These are phyloP conservation scores for Zosterops lateralis DNA, from an alignment of 2,113 vertebrate species.

Conservation along the genomic window DNA sequence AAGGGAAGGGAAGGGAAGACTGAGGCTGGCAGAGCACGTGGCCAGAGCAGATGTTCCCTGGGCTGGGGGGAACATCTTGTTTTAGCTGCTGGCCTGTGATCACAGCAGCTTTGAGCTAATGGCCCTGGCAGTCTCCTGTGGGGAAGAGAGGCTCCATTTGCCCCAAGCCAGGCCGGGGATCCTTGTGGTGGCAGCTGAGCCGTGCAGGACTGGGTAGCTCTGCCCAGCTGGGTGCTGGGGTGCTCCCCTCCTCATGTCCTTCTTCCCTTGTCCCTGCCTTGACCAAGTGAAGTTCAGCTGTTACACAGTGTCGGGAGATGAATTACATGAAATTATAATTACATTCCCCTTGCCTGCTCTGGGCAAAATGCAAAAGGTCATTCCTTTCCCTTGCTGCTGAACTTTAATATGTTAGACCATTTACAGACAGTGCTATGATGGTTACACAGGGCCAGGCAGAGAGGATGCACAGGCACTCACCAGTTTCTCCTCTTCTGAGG, in stretches of 20 bases:
- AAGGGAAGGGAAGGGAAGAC: not conserved
- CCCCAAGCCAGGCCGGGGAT: accelerated
- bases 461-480: not conserved
- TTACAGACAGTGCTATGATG: constrained; percentile 16
- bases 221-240: not conserved
- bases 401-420: constrained; percentile 43
- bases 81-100: not conserved
- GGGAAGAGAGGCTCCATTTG: not conserved
- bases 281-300: not conserved
- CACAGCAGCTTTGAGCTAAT: not conserved
- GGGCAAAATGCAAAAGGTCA: constrained; percentile 69
- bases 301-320: constrained; percentile 26
- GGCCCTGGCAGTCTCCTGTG: not conserved
- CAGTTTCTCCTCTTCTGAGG: not conserved
- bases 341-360: constrained; percentile 47
- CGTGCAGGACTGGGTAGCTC: accelerated
- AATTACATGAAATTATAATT: constrained; percentile 52
- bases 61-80: not conserved
- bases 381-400: constrained; percentile 20
- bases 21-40: not conserved
- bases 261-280: not conserved
- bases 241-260: not conserved
- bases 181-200: not conserved
- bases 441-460: constrained; percentile 11
- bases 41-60: accelerated